phyloP scores from a whole-genome alignment of 2,797 vertebrate species.

The Pseudotriccus pelzelni region DNA sequence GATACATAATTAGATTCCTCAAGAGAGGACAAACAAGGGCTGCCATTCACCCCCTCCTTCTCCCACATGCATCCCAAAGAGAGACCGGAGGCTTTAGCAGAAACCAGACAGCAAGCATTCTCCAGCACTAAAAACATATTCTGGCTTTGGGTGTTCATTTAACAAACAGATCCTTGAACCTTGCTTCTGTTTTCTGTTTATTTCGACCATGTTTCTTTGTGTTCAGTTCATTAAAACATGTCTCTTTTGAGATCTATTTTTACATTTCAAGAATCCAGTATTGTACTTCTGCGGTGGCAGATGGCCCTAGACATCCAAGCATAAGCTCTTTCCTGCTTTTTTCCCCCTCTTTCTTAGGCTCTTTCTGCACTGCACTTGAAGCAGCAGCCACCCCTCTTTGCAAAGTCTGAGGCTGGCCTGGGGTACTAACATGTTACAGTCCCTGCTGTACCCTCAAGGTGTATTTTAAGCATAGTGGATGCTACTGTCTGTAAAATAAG shows the following conservation, averaged over 20 bases:
- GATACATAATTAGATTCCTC: slow-evolving; percentile 77
- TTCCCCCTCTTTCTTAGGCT: slow-evolving; percentile 20
- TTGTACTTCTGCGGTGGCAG: slow-evolving; percentile 71
- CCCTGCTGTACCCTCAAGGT: background rate
- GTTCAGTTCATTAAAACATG: slow-evolving; percentile 74
- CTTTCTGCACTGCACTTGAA: background rate
- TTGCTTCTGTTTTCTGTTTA: slow-evolving; percentile 75
- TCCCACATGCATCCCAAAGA: slow-evolving; percentile 72
- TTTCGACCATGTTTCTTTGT: slow-evolving; percentile 72
- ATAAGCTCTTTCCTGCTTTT: slow-evolving; percentile 58
- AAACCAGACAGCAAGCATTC: slow-evolving; percentile 75
- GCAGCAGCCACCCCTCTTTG: background rate
- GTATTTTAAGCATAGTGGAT: background rate
- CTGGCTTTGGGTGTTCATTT: slow-evolving; percentile 77
- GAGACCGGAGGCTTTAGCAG: slow-evolving; percentile 62
- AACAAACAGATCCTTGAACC: slow-evolving; percentile 76
- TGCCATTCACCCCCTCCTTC: slow-evolving; percentile 72
- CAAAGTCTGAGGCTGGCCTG: background rate
- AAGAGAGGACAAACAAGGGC: slow-evolving; percentile 74
- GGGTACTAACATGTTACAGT: background rate
- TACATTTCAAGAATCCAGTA: slow-evolving; percentile 73
- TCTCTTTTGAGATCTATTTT: slow-evolving; percentile 74
- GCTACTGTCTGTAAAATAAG: background rate
- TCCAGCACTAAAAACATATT: slow-evolving; percentile 76
- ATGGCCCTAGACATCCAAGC: slow-evolving; percentile 69